Percentiles rank a stretch among this genome's conserved stretches.
phyloP scores from a whole-genome alignment of 2,113 vertebrate species.

The Cheirogaleus medius region DNA sequence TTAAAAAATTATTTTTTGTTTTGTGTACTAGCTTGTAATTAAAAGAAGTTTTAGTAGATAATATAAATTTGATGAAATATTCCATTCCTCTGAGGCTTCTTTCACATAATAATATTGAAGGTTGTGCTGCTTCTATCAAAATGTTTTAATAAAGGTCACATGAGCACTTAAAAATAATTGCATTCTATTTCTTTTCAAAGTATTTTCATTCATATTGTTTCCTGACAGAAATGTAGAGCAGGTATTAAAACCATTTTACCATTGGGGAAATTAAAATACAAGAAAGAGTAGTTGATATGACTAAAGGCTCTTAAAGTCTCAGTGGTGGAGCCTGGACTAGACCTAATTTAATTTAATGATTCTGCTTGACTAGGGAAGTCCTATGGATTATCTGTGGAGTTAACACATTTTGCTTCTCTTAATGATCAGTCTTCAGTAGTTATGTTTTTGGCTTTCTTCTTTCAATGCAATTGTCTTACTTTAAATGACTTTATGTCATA shows the following conservation, averaged over 20 bases:
- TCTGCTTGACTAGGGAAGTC: neutral
- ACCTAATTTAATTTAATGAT: neutral
- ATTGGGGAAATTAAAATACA: neutral
- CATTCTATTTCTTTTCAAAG: neutral
- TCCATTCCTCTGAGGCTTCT: neutral
- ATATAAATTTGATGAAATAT: neutral
- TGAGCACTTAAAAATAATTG: neutral
- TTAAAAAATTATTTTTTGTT: neutral
- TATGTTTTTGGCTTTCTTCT: neutral
- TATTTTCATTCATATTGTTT: neutral
- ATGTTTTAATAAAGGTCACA: neutral
- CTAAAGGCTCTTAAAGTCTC: neutral
- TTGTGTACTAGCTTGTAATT: neutral
- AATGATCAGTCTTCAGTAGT: neutral
- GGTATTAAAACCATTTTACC: neutral
- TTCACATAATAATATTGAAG: neutral
- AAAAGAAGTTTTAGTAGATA: neutral
- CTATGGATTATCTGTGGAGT: neutral
- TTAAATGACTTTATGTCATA: constrained; percentile 5
- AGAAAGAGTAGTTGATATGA: neutral
- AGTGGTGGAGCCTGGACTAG: neutral
- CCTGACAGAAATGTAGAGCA: neutral
- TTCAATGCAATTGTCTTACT: neutral
- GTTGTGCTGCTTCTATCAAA: neutral
- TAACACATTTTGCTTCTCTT: constrained; percentile 15